Evolutionary conservation across 2,888 invertebrate genomes (phyloP), one percentile per base, ranked within the genome.

Genomic region (Helleia helle): DNA sequence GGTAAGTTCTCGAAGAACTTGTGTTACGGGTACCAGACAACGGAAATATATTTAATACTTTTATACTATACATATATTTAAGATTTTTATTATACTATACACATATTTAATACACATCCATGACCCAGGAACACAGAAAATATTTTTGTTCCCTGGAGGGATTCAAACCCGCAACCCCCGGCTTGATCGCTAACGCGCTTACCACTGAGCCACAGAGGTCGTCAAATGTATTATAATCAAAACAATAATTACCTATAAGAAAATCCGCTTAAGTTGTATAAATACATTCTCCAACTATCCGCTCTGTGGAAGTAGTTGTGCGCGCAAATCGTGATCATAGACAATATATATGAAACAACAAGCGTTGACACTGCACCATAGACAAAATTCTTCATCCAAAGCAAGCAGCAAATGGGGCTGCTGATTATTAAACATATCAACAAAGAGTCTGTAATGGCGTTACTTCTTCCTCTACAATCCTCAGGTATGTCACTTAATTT

Each of bases 271-370:
- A 95, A 67, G 55, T 94, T 92, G 51, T 92, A 92, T 38, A 92
- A 87, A 56, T 91, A 92, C 92, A 94, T 94, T 41, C 93, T 87
- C 88, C 92, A 93, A 60, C 87, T 93, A 58, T 95, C 92, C 22
- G 86, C 86, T 55, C 89, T 87, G 61, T 95, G 95, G 51, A 94
- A 90, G 59, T 91, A 95, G 64, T 94, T 95, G 63, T 95, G 95
- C 0, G 90, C 89, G 26, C 87, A 86, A 13, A 89, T 86, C 0
- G 86, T 65, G 0, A 89, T 70, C 66, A 64, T 59, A 42, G 71
- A 69, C 7, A 83, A 44, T 4, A 68, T 34, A 0, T 59, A 52
- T 7, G 72, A 65, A 38, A 62, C 68, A 1, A 65, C 7, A 0
- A 71, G 9, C 8, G 67, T 68, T 1, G 72, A 46, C 1, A 51